phyloP scores from a whole-genome alignment of 2,113 vertebrate species.

The Prolemur simus region DNA sequence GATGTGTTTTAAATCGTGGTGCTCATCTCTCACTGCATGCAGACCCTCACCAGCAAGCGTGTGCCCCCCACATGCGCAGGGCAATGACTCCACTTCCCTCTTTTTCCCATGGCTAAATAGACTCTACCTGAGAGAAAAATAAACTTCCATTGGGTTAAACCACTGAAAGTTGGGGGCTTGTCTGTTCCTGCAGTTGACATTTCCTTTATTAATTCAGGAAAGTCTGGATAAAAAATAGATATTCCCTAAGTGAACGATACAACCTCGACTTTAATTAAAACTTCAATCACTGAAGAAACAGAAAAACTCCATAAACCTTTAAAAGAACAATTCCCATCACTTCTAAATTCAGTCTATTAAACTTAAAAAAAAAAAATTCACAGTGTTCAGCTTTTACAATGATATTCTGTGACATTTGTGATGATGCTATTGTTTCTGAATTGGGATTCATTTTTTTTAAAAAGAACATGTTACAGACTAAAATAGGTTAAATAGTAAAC shows the following conservation, averaged over 20 bases:
- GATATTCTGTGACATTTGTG: neutral
- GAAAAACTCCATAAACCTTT: neutral
- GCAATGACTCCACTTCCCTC: neutral
- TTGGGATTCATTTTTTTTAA: neutral
- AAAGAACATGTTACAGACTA: neutral
- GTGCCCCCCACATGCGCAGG: fast-evolving
- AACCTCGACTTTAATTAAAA: neutral
- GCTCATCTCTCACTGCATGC: neutral
- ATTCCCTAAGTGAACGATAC: fast-evolving
- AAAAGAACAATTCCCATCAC: neutral
- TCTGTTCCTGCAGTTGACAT: neutral
- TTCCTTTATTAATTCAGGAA: neutral
- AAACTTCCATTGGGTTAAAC: neutral
- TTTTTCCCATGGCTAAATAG: neutral
- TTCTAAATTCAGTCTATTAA: neutral
- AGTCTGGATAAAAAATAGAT: neutral
- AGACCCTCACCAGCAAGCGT: fast-evolving
- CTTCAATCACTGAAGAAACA: neutral
- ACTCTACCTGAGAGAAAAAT: neutral
- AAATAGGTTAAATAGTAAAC: neutral
- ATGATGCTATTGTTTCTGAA: neutral
- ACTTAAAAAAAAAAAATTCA: neutral
- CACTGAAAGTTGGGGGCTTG: neutral
- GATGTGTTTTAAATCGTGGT: fast-evolving
- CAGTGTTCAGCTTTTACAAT: neutral